Evolutionary conservation across 1,140 invertebrate species (phyloP).

Genomic region (Microplitis demolitor): DNA sequence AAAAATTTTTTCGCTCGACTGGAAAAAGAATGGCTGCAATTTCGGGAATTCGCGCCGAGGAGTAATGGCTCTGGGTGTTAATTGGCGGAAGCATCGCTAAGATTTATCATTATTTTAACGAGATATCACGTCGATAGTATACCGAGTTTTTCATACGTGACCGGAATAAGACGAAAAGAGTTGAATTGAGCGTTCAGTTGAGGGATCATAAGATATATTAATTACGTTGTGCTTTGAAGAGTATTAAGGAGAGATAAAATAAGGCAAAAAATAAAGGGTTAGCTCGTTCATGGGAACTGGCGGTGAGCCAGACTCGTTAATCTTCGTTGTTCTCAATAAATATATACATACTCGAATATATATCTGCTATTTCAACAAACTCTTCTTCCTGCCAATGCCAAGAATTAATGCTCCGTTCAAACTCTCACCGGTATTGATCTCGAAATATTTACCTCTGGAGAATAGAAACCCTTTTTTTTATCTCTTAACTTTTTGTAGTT

Average conservation of each 20-base stretch:
- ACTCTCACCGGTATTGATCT: slow-evolving; percentile 21
- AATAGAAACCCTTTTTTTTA: background rate
- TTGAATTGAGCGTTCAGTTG: too few species aligned
- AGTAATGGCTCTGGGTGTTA: background rate
- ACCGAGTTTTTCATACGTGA: too few species aligned
- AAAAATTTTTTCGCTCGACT: too few species aligned
- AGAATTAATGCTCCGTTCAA: slow-evolving; percentile 28
- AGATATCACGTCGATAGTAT: too few species aligned
- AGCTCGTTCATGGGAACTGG: slow-evolving; percentile 20
- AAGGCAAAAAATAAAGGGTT: background rate
- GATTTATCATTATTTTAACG: too few species aligned
- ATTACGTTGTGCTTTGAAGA: background rate
- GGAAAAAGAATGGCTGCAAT: too few species aligned
- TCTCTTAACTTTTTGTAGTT: background rate
- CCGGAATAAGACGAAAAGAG: too few species aligned
- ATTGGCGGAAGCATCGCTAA: background rate
- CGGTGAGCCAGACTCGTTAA: slow-evolving; percentile 26
- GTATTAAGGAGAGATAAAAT: background rate
- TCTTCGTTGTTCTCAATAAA: slow-evolving; percentile 24
- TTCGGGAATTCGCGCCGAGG: background rate
- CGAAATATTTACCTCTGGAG: slow-evolving; percentile 17
- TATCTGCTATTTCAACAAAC: slow-evolving; percentile 16
- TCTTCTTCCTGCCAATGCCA: slow-evolving; percentile 27
- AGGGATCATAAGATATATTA: too few species aligned
- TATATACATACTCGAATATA: too few species aligned